Evolutionary conservation across 2,113 vertebrate genomes (phyloP).

Genomic region (Tenebrosternarchus preto): DNA sequence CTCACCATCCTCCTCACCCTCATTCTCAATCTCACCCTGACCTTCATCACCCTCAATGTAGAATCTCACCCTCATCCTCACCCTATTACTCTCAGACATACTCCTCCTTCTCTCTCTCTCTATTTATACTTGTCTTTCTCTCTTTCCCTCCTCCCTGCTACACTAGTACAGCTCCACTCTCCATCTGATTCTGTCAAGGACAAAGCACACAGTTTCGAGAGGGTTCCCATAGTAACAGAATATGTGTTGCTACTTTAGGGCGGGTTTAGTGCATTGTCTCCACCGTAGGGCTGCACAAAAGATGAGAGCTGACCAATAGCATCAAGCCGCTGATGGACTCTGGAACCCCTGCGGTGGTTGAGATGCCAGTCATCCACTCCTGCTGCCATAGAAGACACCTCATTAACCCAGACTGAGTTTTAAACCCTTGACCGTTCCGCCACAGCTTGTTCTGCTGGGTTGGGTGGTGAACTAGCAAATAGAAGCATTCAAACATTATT

Average conservation of each 20-base stretch:
- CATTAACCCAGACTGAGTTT: neutral
- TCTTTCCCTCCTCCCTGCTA: slow-evolving; percentile 19
- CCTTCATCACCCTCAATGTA: too few relatives aligned
- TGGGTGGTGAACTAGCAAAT: too few relatives aligned
- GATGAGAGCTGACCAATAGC: slow-evolving; percentile 35
- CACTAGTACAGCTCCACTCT: slow-evolving; percentile 38
- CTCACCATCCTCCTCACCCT: too few relatives aligned
- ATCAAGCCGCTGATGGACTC: neutral
- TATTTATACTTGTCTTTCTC: neutral
- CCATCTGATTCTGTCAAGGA: slow-evolving; percentile 61
- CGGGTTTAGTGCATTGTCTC: slow-evolving; percentile 48
- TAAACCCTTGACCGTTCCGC: too few relatives aligned
- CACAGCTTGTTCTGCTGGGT: too few relatives aligned
- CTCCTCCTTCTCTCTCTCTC: neutral
- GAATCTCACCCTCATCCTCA: neutral
- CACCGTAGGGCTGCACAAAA: slow-evolving; percentile 27
- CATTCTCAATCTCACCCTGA: neutral
- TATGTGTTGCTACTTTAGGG: slow-evolving; percentile 56
- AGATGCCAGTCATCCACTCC: neutral
- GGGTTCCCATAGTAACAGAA: slow-evolving; percentile 63
- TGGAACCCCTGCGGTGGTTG: slow-evolving; percentile 32
- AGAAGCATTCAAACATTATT: too few relatives aligned
- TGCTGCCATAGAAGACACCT: neutral
- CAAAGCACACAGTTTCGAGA: slow-evolving; percentile 44
- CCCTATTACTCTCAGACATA: slow-evolving; percentile 10